phyloP scores from a whole-genome alignment of 2,797 vertebrate species.

The Crocodylus rhombifer region DNA sequence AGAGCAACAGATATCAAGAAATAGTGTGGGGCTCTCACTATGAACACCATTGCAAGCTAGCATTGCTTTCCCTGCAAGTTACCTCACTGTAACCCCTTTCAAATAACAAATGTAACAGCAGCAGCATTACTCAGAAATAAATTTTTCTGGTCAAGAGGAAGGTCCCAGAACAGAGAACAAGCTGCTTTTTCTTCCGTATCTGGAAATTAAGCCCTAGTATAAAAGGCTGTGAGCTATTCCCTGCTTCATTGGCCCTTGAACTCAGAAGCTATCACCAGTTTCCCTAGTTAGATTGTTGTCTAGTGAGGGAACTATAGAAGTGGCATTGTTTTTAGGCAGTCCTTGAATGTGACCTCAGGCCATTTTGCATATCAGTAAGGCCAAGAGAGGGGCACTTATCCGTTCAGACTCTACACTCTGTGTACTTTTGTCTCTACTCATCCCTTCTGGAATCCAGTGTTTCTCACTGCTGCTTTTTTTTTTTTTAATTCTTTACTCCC shows the following conservation, averaged over 20 bases:
- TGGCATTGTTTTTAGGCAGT: neutral
- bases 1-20: fast-evolving
- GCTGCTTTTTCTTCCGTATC: neutral
- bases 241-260: neutral
- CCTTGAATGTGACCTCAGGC: neutral
- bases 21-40: neutral
- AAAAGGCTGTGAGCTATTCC: neutral
- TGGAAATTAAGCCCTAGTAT: neutral
- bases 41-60: neutral
- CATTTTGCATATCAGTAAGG: fast-evolving
- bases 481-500: neutral
- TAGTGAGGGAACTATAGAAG: slow-evolving; percentile 1
- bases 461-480: neutral
- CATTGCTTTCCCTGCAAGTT: neutral
- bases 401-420: neutral
- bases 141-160: fast-evolving
- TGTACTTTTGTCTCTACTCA: neutral
- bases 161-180: neutral
- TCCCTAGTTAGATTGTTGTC: neutral
- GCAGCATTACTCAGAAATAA: neutral
- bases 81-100: neutral
- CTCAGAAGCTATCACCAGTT: neutral
- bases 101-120: neutral
- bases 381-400: neutral
- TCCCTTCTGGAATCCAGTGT: neutral